phyloP scores from a whole-genome alignment of 2,113 vertebrate genomes.

The Colossoma macropomum region DNA sequence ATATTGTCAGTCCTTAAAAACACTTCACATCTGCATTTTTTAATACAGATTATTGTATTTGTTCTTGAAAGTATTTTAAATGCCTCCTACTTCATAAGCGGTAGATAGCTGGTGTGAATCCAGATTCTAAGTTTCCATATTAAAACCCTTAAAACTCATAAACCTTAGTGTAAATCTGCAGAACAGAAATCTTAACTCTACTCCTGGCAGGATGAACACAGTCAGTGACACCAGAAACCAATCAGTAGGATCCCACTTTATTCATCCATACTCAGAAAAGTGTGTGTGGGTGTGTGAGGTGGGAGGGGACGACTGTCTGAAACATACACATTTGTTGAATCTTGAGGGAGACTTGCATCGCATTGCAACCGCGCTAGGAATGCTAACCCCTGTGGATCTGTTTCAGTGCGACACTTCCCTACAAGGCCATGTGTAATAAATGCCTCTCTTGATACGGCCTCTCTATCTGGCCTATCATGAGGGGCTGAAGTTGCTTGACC shows the following conservation, averaged over 20 bases:
- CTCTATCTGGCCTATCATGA: conserved; percentile 63
- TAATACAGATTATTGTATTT: too few relatives aligned
- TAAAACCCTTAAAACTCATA: neutral
- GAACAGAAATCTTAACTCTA: too few relatives aligned
- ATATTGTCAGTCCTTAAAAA: too few relatives aligned
- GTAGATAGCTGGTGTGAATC: too few relatives aligned
- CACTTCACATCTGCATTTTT: too few relatives aligned
- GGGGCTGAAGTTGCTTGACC: conserved; percentile 67
- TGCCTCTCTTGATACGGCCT: conserved; percentile 47
- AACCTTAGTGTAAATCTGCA: neutral
- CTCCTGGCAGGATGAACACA: neutral
- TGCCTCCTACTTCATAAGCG: too few relatives aligned
- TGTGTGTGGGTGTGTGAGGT: neutral
- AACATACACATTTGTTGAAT: conserved; percentile 57
- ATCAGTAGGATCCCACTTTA: conserved; percentile 48
- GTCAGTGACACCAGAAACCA: neutral
- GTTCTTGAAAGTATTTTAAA: too few relatives aligned
- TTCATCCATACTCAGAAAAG: conserved; percentile 33
- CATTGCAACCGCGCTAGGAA: conserved; percentile 65
- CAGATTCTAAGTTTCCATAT: too few relatives aligned
- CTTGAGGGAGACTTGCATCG: conserved; percentile 65
- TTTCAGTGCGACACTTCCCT: conserved; percentile 72
- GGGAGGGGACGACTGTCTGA: conserved; percentile 23
- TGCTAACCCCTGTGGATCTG: conserved; percentile 48
- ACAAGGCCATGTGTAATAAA: conserved; percentile 69